Evolutionary conservation across 2,113 vertebrate genomes (phyloP), one percentile per base, ranked within the genome.

Genomic region (Columba janthina): DNA sequence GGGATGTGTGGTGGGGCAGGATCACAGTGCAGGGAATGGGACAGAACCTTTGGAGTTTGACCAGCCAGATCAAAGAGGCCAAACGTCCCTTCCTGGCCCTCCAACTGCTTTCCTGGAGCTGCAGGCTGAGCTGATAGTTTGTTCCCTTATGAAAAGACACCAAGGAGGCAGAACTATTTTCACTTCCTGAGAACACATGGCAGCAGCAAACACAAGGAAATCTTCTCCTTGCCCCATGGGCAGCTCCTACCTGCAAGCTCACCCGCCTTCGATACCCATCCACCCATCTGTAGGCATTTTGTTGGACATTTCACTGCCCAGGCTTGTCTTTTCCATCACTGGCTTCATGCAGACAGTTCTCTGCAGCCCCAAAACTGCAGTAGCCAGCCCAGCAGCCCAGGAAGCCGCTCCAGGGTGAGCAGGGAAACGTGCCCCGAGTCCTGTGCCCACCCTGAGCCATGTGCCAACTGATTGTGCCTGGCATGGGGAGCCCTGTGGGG

Each of bases 11-110:
- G 29, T 17, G 64, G 56, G 50, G 54, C 54, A 83, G 65, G 17
- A 82, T 32, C 32, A n/a, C 15, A 19, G 32, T 1, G 14, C 13
- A 89, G 32, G 50, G n/a, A 71, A 51, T 0, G 0, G 48, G 64
- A 36, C 15, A 46, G 74, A 61, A 9, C 15, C 60, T 77, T 64
- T 71, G 65, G 84, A 81, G 61, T 74, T 51, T 38, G 38, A 26
- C 48, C 60, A 34, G 13, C 17, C 4, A 6, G 60, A 86, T 48
- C 5, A 14, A 62, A 66, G 67, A 16, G 70, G 76, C 51, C 79
- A 84, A 60, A 32, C 5, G 26, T 40, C n/a, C 56, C 34, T 54
- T 53, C 50, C 44, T 56, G 48, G 31, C 61, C 64, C 66, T 78
- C 77, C 12, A 15, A 44, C 31, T 65, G 10, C 40, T 78, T 75